Percentiles rank a stretch among this genome's conserved stretches.
Evolutionary conservation across 1,140 invertebrate genomes (phyloP).

Genomic region (Lucilia cuprina): DNA sequence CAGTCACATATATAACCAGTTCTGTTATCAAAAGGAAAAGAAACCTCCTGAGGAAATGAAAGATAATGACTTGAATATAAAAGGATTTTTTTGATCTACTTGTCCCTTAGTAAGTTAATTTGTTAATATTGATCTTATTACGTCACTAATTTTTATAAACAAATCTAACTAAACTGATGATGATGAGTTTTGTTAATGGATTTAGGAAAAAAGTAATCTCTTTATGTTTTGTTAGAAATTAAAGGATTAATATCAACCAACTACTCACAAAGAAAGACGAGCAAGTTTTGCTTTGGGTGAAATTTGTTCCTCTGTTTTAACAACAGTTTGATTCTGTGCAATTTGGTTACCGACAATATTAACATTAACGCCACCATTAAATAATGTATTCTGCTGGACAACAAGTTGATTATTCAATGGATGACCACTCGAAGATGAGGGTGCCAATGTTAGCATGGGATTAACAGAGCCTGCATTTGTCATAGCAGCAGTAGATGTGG

Average conservation of each 20-base stretch:
- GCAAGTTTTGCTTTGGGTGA: slow-evolving; percentile 61
- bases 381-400: neutral
- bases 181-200: neutral
- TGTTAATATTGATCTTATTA: too few relatives aligned
- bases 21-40: too few relatives aligned
- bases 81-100: too few relatives aligned
- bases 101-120: too few relatives aligned
- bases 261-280: slow-evolving; percentile 63
- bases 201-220: too few relatives aligned
- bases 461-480: neutral
- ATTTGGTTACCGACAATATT: slow-evolving; percentile 28
- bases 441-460: neutral
- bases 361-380: slow-evolving; percentile 3
- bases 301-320: slow-evolving; percentile 51
- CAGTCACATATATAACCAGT: too few relatives aligned
- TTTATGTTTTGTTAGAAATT: neutral
- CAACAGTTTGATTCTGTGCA: slow-evolving; percentile 11
- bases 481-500: neutral
- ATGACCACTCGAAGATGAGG: slow-evolving; percentile 27
- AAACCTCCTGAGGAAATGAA: too few relatives aligned
- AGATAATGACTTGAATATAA: too few relatives aligned
- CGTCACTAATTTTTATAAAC: too few relatives aligned
- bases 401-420: slow-evolving; percentile 24
- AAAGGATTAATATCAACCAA: slow-evolving; percentile 57
- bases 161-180: too few relatives aligned